Evolutionary conservation across 2,888 invertebrate species (phyloP), one percentile per base, ranked within the genome.

Genomic region (Drosophila neotestacea): DNA sequence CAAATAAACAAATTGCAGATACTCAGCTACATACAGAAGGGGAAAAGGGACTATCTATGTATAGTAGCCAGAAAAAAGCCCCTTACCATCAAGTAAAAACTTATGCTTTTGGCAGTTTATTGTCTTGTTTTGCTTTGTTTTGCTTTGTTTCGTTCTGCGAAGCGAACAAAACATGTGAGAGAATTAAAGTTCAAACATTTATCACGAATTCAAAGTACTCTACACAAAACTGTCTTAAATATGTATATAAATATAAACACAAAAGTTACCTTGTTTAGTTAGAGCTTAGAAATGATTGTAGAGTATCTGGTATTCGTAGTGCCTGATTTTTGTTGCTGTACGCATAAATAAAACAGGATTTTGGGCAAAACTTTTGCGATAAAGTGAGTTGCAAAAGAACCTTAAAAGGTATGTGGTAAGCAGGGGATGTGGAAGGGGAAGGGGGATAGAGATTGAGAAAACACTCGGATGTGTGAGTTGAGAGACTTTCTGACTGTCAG

Each of bases 61-160:
- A 5, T 13, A 13, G 47, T 16, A 16, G 9, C 9, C 47, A 47
- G 47, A 32, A 47, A 44, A 32, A 10, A 42, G 13, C 3, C 30
- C 22, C 44, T 22, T 16, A 30, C 38, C 42, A 32, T 16, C 41
- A 58, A 66, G 76, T 69, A 39, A 46, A 81, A 83, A 79, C 87
- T 79, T 83, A 87, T 83, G 85, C 82, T 79, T 77, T 79, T 85
- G 73, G 69, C 85, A 81, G 88, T 85, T 83, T 83, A 83, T 87
- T 81, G 88, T 79, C 71, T 79, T 81, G 73, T 87, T 85, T 77
- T 75, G 72, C 66, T 70, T 83, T 86, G 66, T 71, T 72, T 80
- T 70, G 63, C 48, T 34, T 50, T 54, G 50, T 52, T 58, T 22
- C 46, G 67, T 66, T 61, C 48, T 56, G 38, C 47, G 59, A 44